Conservation (phyloP, 2,113 vertebrate species). For the Tychaedon coryphoeus region DNA sequence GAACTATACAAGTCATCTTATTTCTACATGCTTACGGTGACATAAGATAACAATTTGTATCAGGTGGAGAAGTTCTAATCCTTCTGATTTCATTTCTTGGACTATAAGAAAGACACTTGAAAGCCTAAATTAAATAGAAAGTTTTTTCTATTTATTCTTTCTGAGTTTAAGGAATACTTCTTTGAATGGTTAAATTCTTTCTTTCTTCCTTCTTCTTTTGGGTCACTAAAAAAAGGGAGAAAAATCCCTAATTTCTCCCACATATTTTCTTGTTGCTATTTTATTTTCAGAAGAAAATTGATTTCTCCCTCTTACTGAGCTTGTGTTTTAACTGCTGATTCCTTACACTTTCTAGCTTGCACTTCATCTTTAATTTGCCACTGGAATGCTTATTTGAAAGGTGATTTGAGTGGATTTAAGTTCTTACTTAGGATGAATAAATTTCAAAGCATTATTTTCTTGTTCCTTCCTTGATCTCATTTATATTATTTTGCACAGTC, state of each 20-base stretch:
- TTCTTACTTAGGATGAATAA: neutral
- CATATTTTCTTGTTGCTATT: neutral
- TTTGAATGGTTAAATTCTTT: neutral
- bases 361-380: neutral
- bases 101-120: neutral
- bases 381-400: neutral
- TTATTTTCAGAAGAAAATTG: neutral
- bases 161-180: neutral
- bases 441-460: neutral
- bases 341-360: neutral
- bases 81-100: neutral
- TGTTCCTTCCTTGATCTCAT: neutral
- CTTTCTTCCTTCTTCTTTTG: neutral
- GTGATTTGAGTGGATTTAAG: neutral
- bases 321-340: neutral
- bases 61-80: neutral
- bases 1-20: neutral
- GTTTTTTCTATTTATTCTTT: neutral
- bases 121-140: neutral
- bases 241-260: neutral
- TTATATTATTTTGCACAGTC: neutral
- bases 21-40: neutral
- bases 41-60: neutral
- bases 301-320: neutral
- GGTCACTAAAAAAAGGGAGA: neutral